These are phyloP conservation scores for Maniola jurtina DNA, from an alignment of 1,140 invertebrate genomes.

Conservation along the genomic window DNA sequence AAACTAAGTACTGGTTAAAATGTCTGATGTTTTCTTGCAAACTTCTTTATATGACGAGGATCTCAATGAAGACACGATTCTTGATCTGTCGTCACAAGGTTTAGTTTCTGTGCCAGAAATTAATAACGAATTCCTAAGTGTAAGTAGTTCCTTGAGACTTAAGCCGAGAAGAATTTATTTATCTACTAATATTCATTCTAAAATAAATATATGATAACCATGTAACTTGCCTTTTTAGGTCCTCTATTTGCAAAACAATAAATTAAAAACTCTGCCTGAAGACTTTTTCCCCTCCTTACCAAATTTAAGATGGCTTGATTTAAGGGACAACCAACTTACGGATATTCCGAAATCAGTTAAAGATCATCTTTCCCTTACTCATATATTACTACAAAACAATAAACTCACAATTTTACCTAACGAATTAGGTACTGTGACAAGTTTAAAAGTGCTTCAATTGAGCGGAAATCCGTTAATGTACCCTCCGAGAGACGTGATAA, in stretches of 20 bases:
- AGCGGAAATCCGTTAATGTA: constrained; percentile 76
- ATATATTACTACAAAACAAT: constrained; percentile 80
- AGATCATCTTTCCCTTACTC: constrained; percentile 76
- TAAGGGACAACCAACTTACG: constrained; percentile 79
- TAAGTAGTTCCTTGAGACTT: constrained; percentile 35
- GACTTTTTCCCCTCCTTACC: constrained; percentile 76
- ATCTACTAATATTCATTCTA: not conserved
- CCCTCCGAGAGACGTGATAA: constrained; percentile 73
- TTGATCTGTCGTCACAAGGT: constrained; percentile 42
- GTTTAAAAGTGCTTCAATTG: constrained; percentile 78
- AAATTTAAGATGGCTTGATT: constrained; percentile 79
- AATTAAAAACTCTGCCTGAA: constrained; percentile 69
- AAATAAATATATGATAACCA: not conserved
- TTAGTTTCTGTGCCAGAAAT: constrained; percentile 44
- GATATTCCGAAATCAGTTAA: constrained; percentile 76
- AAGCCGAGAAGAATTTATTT: too few relatives aligned
- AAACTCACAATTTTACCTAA: constrained; percentile 76
- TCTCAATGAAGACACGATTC: constrained; percentile 40
- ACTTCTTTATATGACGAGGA: constrained; percentile 49
- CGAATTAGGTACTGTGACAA: constrained; percentile 76
- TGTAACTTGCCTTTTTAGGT: constrained; percentile 65
- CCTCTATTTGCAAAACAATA: constrained; percentile 80
- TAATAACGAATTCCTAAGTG: constrained; percentile 41
- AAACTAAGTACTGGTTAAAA: not conserved
- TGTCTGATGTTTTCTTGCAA: not conserved